Evolutionary conservation across 2,797 vertebrate genomes (phyloP).

Genomic region (Fringilla coelebs): DNA sequence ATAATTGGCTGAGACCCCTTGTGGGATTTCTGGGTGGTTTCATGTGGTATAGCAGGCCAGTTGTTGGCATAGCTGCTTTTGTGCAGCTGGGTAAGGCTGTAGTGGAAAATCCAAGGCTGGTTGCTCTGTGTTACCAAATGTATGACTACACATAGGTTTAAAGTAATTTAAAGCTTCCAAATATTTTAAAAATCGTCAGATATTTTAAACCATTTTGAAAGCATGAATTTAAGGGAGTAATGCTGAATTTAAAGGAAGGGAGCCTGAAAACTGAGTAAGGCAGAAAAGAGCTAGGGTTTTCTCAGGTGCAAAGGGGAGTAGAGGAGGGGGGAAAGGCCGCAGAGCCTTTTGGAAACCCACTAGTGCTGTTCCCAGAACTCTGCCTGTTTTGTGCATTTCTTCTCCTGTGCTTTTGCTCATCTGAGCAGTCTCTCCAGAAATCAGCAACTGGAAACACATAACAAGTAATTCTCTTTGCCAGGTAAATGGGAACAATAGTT

Average conservation of each 20-base stretch:
- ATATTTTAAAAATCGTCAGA: background rate
- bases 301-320: background rate
- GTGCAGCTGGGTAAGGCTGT: background rate
- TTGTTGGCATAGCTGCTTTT: background rate
- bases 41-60: background rate
- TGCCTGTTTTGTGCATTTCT: constrained; percentile 1
- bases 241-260: background rate
- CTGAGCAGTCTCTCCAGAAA: constrained; percentile 16
- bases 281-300: background rate
- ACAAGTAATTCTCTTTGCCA: constrained; percentile 49
- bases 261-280: background rate
- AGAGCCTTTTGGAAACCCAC: background rate
- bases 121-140: background rate
- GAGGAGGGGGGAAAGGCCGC: background rate
- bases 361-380: background rate
- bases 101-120: background rate
- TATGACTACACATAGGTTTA: background rate
- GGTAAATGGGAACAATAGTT: constrained; percentile 58
- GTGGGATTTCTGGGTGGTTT: constrained; percentile 12
- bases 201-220: background rate
- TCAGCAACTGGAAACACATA: background rate
- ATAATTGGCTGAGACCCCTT: background rate
- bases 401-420: background rate
- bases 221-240: background rate
- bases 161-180: background rate